These are phyloP conservation scores for Ceramica pisi DNA, from an alignment of 2,888 invertebrate genomes.

Conservation along the genomic window DNA sequence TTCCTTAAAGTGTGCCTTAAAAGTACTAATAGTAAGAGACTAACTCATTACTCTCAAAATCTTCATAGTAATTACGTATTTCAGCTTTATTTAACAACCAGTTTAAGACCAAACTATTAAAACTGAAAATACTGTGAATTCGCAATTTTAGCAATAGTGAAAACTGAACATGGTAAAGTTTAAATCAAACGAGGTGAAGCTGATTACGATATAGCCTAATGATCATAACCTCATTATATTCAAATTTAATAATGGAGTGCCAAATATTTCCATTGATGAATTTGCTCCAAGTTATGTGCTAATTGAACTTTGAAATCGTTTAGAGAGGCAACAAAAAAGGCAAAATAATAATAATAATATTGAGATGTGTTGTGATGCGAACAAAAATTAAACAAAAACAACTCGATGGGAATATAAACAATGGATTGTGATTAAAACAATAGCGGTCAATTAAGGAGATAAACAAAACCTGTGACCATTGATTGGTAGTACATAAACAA, in stretches of 20 bases:
- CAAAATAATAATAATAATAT: conserved; percentile 2
- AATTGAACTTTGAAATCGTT: not conserved
- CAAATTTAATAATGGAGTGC: not conserved
- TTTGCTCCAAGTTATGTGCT: not conserved
- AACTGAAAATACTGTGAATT: too few species aligned
- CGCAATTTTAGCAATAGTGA: too few species aligned
- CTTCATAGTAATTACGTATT: not conserved
- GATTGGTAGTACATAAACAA: conserved; percentile 4
- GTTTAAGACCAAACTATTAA: not conserved
- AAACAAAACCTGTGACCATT: conserved; percentile 8
- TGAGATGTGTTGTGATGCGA: conserved; percentile 4
- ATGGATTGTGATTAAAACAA: conserved; percentile 15
- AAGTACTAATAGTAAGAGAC: not conserved
- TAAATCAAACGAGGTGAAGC: not conserved
- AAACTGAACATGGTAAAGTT: too few species aligned
- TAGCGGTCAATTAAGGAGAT: conserved; percentile 1
- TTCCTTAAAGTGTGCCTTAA: not conserved
- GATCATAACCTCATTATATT: conserved; percentile 12
- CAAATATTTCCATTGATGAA: conserved; percentile 7
- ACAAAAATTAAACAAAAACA: conserved; percentile 12
- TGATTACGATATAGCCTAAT: not conserved
- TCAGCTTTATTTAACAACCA: not conserved
- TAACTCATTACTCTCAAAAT: not conserved
- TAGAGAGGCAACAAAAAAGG: not conserved
- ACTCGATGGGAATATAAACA: not conserved